Evolutionary conservation across 2,113 vertebrate genomes (phyloP).

Genomic region (human (Homo sapiens)): DNA sequence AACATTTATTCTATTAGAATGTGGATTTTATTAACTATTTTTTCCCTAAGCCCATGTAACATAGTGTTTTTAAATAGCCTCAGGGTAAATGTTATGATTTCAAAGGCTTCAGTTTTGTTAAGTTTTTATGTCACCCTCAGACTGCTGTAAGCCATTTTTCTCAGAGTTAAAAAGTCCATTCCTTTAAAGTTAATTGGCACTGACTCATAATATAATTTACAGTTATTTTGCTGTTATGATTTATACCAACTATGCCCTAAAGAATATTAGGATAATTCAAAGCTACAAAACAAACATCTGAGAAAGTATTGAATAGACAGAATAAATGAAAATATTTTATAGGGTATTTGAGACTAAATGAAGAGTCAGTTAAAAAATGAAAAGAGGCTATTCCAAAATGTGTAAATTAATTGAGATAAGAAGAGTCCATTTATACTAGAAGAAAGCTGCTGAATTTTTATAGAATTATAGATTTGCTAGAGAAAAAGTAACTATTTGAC

Average conservation of each 20-base stretch:
- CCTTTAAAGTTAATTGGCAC: neutral
- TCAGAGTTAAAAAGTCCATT: neutral
- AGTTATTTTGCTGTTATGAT: neutral
- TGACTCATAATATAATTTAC: constrained; percentile 5
- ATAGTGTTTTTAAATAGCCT: neutral
- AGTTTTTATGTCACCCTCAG: neutral
- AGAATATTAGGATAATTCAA: neutral
- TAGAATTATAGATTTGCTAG: neutral
- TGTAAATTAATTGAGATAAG: neutral
- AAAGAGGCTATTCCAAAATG: neutral
- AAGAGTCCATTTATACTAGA: neutral
- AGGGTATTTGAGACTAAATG: neutral
- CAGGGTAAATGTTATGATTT: neutral
- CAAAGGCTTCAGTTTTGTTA: neutral
- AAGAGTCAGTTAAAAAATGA: neutral
- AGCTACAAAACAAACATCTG: neutral
- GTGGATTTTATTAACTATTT: neutral
- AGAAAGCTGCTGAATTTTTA: neutral
- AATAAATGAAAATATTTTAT: neutral
- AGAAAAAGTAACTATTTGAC: neutral
- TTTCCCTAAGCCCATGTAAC: neutral
- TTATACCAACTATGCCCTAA: neutral
- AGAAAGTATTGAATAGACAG: neutral
- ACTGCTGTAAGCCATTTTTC: neutral
- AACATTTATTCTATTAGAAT: neutral